These are phyloP conservation scores for Darevskia nairensis DNA, from an alignment of 2,797 vertebrate species.

Conservation along the genomic window DNA sequence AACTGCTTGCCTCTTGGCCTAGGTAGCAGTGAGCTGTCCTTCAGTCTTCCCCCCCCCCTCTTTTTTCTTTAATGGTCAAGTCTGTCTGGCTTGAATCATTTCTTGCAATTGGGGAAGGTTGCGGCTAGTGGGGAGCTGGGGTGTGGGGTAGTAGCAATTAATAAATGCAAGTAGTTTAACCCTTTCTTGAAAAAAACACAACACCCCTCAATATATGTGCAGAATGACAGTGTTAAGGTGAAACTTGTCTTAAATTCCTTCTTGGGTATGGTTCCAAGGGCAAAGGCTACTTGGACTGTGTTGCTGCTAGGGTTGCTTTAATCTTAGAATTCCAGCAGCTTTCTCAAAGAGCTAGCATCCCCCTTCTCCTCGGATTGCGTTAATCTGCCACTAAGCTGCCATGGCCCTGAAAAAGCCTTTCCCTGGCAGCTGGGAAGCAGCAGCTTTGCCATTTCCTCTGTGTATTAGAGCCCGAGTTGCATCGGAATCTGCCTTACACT, in stretches of 20 bases:
- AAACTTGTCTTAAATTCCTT: not conserved
- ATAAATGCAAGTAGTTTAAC: not conserved
- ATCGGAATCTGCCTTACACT: not conserved
- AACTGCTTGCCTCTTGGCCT: not conserved
- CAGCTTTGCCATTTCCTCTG: not conserved
- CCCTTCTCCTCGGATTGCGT: not conserved
- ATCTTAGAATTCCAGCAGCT: not conserved
- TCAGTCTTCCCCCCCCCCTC: not conserved
- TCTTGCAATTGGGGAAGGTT: not conserved
- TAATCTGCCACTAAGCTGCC: conserved; percentile 31
- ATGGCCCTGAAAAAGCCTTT: not conserved
- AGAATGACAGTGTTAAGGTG: not conserved
- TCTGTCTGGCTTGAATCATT: not conserved
- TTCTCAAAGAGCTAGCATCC: not conserved
- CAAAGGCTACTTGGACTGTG: not conserved
- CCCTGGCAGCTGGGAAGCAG: not conserved
- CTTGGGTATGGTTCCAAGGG: not conserved
- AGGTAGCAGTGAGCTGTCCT: not conserved
- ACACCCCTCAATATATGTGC: too few relatives aligned
- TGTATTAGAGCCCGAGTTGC: not conserved
- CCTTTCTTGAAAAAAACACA: too few relatives aligned
- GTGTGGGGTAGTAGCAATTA: not conserved
- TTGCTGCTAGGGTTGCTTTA: not conserved
- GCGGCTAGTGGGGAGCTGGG: too few relatives aligned
- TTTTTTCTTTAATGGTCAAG: not conserved